Evolutionary conservation across 2,797 vertebrate species (phyloP).

Genomic region (Todus mexicanus): DNA sequence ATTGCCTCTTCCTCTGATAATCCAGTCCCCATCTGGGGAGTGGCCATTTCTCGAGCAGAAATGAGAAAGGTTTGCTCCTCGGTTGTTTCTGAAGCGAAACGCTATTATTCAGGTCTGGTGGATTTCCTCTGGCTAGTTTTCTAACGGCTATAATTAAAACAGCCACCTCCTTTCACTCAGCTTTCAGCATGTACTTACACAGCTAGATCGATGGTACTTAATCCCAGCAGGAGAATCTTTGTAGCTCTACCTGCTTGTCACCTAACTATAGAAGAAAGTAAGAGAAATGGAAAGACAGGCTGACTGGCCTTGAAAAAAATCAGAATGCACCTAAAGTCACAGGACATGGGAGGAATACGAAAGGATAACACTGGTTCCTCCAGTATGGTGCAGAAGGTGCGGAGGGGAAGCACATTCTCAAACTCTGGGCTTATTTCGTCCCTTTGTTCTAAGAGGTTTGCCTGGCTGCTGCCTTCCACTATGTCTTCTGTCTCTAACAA

Average conservation of each 20-base stretch:
- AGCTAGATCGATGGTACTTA: background rate
- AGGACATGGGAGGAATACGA: background rate
- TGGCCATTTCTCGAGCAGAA: background rate
- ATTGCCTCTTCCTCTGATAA: background rate
- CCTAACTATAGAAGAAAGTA: background rate
- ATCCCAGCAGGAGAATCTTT: background rate
- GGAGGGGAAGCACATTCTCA: background rate
- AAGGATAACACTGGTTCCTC: background rate
- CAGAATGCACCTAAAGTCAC: background rate
- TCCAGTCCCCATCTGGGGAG: background rate
- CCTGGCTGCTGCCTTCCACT: constrained; percentile 24
- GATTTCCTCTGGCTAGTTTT: constrained; percentile 10
- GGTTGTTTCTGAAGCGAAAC: background rate
- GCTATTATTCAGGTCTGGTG: background rate
- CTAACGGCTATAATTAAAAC: constrained; percentile 2
- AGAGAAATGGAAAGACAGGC: background rate
- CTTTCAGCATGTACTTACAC: background rate
- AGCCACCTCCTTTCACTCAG: background rate
- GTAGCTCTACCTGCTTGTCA: background rate
- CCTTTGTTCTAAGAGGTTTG: constrained; percentile 45
- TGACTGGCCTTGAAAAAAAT: background rate
- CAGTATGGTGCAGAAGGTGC: background rate
- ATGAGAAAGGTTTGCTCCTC: background rate
- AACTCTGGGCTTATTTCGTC: background rate
- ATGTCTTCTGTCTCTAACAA: constrained; percentile 25